Conservation (phyloP, 2,888 invertebrate genomes). For the Rhingia campestris region DNA sequence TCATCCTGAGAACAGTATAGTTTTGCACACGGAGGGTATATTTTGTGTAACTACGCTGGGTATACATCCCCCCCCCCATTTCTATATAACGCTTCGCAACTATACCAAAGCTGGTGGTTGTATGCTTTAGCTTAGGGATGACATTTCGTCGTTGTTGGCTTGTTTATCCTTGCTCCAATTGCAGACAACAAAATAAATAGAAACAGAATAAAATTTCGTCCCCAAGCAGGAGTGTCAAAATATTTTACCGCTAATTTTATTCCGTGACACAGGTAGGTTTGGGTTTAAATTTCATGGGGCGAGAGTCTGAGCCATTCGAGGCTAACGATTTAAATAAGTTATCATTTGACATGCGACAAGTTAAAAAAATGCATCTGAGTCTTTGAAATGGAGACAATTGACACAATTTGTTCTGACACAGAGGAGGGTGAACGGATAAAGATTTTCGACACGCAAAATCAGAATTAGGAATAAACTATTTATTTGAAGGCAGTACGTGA, state of each 20-base stretch:
- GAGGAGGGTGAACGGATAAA: neutral
- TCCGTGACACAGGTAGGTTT: slow-evolving; percentile 11
- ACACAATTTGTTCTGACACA: neutral
- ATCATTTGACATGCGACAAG: slow-evolving; percentile 59
- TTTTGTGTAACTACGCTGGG: slow-evolving; percentile 1
- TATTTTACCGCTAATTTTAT: slow-evolving; percentile 69
- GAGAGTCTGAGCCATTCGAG: neutral
- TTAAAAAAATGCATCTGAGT: slow-evolving; percentile 14
- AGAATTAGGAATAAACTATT: slow-evolving; percentile 21
- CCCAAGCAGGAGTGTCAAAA: slow-evolving; percentile 50
- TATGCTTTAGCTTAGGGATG: slow-evolving; percentile 57
- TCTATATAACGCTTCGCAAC: slow-evolving; percentile 67
- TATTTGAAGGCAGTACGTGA: neutral
- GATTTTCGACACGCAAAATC: slow-evolving; percentile 45
- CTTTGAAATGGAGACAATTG: slow-evolving; percentile 12
- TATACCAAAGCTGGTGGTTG: slow-evolving; percentile 17
- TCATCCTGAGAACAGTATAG: neutral
- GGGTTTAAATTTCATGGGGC: slow-evolving; percentile 10
- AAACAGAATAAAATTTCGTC: slow-evolving; percentile 14
- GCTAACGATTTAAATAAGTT: slow-evolving; percentile 48
- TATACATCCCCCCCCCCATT: slow-evolving; percentile 9
- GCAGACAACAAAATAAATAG: slow-evolving; percentile 35
- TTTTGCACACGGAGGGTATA: neutral
- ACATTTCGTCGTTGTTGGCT: slow-evolving; percentile 58
- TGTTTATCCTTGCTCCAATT: slow-evolving; percentile 73